Base-by-base conservation (phyloP, 2,888 invertebrate genomes). In the Pyrrhosoma nymphula region DNA sequence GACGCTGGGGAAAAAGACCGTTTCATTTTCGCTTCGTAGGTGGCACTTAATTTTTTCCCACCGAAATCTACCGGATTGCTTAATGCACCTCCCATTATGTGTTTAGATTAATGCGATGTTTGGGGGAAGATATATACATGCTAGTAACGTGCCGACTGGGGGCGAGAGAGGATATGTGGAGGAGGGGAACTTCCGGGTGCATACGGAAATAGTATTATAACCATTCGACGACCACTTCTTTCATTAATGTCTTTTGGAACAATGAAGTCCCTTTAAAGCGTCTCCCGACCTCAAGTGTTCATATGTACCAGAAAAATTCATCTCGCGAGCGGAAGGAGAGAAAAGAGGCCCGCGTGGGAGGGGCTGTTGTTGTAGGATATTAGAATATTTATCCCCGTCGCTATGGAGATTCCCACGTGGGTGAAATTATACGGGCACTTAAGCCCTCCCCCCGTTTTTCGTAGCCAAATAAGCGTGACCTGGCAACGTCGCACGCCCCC, bases 341-440 rank as follows among this genome's bases (percentile, higher is more conserved):
- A 60, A 30, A 55, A 26, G 88, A 56, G 60, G 88, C 60, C 56
- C 47, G 47, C 47, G n/a, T n/a, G 69, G 39, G 69, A 95, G 95
- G 69, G 75, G 69, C 18, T 82, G 35, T 30, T 39, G 60, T 63
- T 56, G 60, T 47, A 88, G 95, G 95, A 90, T 90, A 60, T 91
- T 91, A 75, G 47, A 95, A 69, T 56, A 95, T 90, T 95, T 93
- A 90, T 47, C 95, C 91, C 82, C 91, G 88, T 75, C 95, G 69
- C 95, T 95, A 89, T 90, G 90, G 90, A 95, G 47, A 88, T 95
- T 95, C 91, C 93, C 93, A 93, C 93, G 93, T 93, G 93, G 93
- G 93, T 93, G 93, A 69, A 93, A 93, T 93, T 93, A 93, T 63
- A 95, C 82, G 95, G 91, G 39, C 88, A 95, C 75, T 88, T 91